These are phyloP conservation scores for Lordiphosa mommai DNA, from an alignment of 1,140 invertebrate genomes.

Conservation along the genomic window DNA sequence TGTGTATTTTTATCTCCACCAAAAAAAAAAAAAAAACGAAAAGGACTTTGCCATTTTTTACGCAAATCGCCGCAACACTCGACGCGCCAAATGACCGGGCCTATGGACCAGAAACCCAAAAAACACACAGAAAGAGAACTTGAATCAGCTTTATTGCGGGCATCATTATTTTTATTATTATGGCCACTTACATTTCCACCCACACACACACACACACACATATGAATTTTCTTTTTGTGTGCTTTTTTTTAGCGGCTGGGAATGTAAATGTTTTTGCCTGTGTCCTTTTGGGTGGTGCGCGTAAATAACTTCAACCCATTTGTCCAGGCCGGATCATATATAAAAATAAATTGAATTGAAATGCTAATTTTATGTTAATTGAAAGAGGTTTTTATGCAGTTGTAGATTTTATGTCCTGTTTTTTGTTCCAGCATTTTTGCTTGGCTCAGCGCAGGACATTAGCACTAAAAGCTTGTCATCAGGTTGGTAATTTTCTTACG, in stretches of 20 bases:
- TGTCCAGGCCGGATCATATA: constrained; percentile 48
- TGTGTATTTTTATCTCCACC: constrained; percentile 59
- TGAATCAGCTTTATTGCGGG: constrained; percentile 75
- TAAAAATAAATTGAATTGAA: constrained; percentile 77
- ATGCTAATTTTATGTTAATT: constrained; percentile 78
- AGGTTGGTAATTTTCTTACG: constrained; percentile 48
- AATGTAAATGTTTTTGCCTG: constrained; percentile 57
- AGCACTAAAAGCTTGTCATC: constrained; percentile 69
- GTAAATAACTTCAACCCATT: constrained; percentile 76
- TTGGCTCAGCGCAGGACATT: constrained; percentile 60
- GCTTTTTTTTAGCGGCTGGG: constrained; percentile 41
- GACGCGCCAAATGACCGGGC: constrained; percentile 21
- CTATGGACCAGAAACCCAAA: constrained; percentile 53
- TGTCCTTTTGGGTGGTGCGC: constrained; percentile 23
- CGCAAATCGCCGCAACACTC: constrained; percentile 55
- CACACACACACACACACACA: constrained; percentile 17
- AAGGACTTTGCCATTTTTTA: constrained; percentile 66
- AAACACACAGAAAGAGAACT: constrained; percentile 41
- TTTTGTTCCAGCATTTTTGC: constrained; percentile 9
- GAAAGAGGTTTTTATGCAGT: constrained; percentile 74
- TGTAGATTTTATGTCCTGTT: constrained; percentile 55
- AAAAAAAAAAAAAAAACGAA: not conserved
- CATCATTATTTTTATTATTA: constrained; percentile 78
- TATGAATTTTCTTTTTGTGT: constrained; percentile 55
- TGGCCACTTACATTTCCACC: constrained; percentile 71